phyloP scores from a whole-genome alignment of 1,140 invertebrate genomes.

The Formica exsecta region DNA sequence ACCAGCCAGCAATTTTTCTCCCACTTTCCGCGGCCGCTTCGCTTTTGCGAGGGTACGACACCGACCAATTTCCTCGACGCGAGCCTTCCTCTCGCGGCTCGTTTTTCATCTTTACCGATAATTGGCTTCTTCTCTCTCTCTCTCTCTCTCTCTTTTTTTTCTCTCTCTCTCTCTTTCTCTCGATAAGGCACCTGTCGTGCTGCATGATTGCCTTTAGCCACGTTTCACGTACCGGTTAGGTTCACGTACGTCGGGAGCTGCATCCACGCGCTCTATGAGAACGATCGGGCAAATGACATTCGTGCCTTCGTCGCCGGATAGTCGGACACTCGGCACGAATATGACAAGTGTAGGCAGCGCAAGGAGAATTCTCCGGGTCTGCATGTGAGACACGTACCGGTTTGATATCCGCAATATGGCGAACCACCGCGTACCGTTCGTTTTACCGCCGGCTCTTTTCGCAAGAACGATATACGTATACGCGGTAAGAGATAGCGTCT shows the following conservation, averaged over 20 bases:
- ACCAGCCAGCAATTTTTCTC: constrained; percentile 14
- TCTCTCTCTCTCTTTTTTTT: no score
- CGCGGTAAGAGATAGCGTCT: constrained; percentile 5
- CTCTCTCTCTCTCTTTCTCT: no score
- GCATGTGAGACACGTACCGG: constrained; percentile 76
- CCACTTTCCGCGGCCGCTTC: background rate
- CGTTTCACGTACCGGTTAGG: background rate
- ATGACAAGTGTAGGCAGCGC: constrained; percentile 52
- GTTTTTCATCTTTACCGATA: constrained; percentile 24
- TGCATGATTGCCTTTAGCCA: constrained; percentile 3
- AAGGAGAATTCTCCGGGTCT: constrained; percentile 47
- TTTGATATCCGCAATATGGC: constrained; percentile 76
- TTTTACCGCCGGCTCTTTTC: constrained; percentile 14
- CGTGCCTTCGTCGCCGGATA: constrained; percentile 35
- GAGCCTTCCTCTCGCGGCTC: background rate
- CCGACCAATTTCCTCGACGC: constrained; percentile 63
- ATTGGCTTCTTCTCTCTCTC: no score
- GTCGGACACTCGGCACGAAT: constrained; percentile 26
- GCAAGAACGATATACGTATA: background rate
- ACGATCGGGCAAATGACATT: constrained; percentile 49
- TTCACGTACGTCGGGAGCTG: background rate
- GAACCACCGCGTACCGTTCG: constrained; percentile 18
- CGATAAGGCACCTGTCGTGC: constrained; percentile 21
- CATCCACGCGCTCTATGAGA: background rate
- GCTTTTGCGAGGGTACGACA: constrained; percentile 4